Evolutionary conservation across 1,140 invertebrate species (phyloP), one percentile per base, ranked within the genome.

Genomic region (Temnothorax longispinosus): DNA sequence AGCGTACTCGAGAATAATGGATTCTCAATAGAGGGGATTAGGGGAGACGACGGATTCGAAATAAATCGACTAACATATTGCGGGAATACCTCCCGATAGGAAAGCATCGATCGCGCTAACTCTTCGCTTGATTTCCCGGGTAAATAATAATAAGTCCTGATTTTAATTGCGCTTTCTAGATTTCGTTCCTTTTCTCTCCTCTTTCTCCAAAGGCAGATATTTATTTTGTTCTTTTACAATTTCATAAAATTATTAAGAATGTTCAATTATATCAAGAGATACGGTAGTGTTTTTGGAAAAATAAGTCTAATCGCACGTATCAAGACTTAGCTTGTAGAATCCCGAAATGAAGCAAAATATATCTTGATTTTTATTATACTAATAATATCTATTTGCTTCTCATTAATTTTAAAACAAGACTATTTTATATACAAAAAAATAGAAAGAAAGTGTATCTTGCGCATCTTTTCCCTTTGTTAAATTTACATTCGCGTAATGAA

Each of bases 1-100:
- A 74, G 41, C 54, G 67, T 84, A 54, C 18, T 74, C 56, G 38
- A 41, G 44, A 60, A 84, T 84, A 84, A 84, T 84, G 44, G 44
- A 84, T 50, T 84, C 80, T 62, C 69, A 27, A 84, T 62, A 84
- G 52, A 7, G 2, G 13, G 11, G 54, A 38, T 82, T 72, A 44
- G n/a, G 38, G 18, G 15, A 69, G 41, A 35, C 18, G 65, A 72
- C 21, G 13, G 21, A 50, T 75, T 47, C 32, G 13, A 84, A 75
- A 75, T 84, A 75, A 75, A 84, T 84, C 41, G 13, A 75, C 0
- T 47, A 62, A 44, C 27, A 69, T 82, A 71, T 71, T 21, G 21
- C 67, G 41, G 52, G 18, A 82, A 74, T 60, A 15, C 44, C 44
- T 38, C n/a, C 32, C 69, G 13, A 41, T 50, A 38, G 27, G 18